Base-by-base conservation (phyloP, 2,113 vertebrate genomes). In the Thamnaconus septentrionalis region DNA sequence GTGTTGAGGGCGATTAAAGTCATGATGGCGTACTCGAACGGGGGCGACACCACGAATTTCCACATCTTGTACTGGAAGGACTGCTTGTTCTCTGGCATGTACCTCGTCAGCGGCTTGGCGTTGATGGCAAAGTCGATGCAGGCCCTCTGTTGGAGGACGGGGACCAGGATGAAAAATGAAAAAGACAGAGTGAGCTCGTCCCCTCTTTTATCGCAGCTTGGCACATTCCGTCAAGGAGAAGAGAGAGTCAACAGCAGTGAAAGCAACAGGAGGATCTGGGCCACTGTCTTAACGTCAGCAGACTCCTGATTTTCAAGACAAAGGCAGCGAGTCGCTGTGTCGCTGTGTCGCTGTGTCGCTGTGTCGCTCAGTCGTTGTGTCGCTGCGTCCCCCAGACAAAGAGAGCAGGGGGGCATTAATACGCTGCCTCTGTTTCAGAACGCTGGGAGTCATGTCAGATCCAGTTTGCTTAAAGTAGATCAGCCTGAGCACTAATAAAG, bases 121-220 rank as follows among this genome's bases (percentile, higher is more conserved):
- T 97, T 96, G 88, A 99, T 98, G 85, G 94, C 94, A 43, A 98
- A 99, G 92, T 98, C 97, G 6, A 99, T 98, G 72, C 97, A 98
- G 41, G 97, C 97, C 85, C 97, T 93, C 97, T 99, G 91, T 73
- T 66, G 40, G 65, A 64, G 7, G 53, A 40, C n/a, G 18, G 61
- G 18, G 18, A 80, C 61, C 56, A 77, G 61, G 64, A 8, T 73
- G 41, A 71, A 51, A 51, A 12, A 57, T 39, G 1, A 61, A 0
- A 4, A 10, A 18, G 11, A 4, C 42, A 46, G 3, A 73, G 64
- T 40, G 8, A 4, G 46, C 8, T 50, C n/a, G 10, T 7, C 48
- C 54, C 59, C 18, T 31, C 5, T 48, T 43, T 45, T 11, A 47
- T 48, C 47, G 4, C 43, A 65, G 48, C 41, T 46, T 56, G 5